Conservation (phyloP, 1,140 invertebrate species). For the Lysiphlebus fabarum region DNA sequence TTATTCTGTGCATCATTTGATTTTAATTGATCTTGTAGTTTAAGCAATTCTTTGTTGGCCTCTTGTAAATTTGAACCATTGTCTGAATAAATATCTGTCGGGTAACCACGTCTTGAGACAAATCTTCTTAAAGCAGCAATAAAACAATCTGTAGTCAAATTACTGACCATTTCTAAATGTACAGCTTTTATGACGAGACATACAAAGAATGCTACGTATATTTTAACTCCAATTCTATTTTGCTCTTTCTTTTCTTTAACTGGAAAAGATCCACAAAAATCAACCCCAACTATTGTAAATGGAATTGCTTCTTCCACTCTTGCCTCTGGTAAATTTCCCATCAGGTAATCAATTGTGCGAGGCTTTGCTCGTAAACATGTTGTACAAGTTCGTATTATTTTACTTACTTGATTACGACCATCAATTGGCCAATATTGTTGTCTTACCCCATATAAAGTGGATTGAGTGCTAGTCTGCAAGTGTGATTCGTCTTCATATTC, state of each 20-base stretch:
- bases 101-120: slow-evolving; percentile 30
- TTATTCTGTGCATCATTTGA: background rate
- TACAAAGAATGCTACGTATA: slow-evolving; percentile 41
- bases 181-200: slow-evolving; percentile 41
- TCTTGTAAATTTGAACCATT: slow-evolving; percentile 37
- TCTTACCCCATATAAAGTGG: slow-evolving; percentile 16
- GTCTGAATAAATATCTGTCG: slow-evolving; percentile 33
- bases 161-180: slow-evolving; percentile 41
- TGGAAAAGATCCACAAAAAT: slow-evolving; percentile 38
- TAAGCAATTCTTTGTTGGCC: slow-evolving; percentile 20
- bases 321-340: slow-evolving; percentile 35
- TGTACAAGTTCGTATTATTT: slow-evolving; percentile 21
- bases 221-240: slow-evolving; percentile 30
- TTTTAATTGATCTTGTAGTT: background rate
- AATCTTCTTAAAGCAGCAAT: slow-evolving; percentile 35
- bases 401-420: slow-evolving; percentile 16
- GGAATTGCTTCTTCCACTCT: slow-evolving; percentile 31
- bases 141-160: slow-evolving; percentile 36
- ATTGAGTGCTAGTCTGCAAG: slow-evolving; percentile 18
- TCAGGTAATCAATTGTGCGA: slow-evolving; percentile 25
- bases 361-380: slow-evolving; percentile 24
- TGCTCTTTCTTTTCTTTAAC: slow-evolving; percentile 28
- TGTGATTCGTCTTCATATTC: slow-evolving; percentile 7
- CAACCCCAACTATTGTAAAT: slow-evolving; percentile 38
- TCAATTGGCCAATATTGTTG: slow-evolving; percentile 23